phyloP scores from a whole-genome alignment of 1,140 invertebrate genomes.

The Ooceraea biroi region DNA sequence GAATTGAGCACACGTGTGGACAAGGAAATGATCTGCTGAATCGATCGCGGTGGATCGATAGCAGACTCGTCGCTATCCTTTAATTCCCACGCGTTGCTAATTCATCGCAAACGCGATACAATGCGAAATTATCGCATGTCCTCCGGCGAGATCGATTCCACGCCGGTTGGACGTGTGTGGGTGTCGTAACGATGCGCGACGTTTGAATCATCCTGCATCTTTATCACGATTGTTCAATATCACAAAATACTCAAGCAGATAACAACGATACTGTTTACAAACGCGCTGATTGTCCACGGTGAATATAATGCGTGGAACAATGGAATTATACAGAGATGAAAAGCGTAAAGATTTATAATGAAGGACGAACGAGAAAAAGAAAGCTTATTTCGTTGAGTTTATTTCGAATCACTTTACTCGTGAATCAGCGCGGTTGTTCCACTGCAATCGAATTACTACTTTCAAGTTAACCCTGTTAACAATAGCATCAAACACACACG shows the following conservation, averaged over 20 bases:
- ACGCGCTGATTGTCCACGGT: background rate
- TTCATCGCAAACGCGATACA: background rate
- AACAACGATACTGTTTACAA: background rate
- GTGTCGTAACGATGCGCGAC: background rate
- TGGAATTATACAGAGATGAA: background rate
- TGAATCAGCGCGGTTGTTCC: background rate
- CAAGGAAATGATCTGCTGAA: background rate
- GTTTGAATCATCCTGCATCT: background rate
- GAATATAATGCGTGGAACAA: background rate
- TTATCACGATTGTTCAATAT: constrained; percentile 3
- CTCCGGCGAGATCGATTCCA: constrained; percentile 22
- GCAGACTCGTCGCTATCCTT: background rate
- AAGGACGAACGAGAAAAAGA: background rate
- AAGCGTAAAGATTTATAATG: background rate
- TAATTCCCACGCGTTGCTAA: background rate
- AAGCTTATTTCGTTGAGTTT: background rate
- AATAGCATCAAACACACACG: no score
- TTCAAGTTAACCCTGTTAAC: no score
- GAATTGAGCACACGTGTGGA: background rate
- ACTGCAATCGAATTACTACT: background rate
- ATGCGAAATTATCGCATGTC: background rate
- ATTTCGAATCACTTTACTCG: background rate
- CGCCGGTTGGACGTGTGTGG: background rate
- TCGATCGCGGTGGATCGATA: constrained; percentile 16
- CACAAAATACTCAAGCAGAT: constrained; percentile 1